Base-by-base conservation (phyloP, 2,797 vertebrate genomes). In the Dryobates pubescens region DNA sequence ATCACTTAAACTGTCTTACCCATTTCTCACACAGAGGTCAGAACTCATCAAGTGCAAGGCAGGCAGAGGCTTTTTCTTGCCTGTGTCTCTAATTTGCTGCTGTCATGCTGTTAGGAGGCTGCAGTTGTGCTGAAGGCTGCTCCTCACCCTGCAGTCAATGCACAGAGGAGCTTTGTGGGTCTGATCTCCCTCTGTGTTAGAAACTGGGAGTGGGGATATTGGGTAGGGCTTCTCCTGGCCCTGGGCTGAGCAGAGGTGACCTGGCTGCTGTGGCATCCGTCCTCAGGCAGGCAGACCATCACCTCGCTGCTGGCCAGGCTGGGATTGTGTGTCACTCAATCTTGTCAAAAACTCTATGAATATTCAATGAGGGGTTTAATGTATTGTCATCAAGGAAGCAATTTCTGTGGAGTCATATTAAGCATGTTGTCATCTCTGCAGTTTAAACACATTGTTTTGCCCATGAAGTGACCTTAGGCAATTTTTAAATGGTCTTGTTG, bases 281-380 rank as follows among this genome's bases (percentile, higher is more conserved):
- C 90, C 86, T 78, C 17, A 14, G 51, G 6, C 80, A 59, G 88
- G 47, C 73, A 91, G 83, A 67, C 86, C 76, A 72, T 90, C 81
- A 53, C 59, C 73, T 79, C 10, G 0, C 59, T 80, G 93, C 94
- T 94, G 26, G 77, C 24, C 17, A 17, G 85, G 72, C 93, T 75
- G 81, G 82, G 90, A 96, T 96, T 96, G 91, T 92, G 51, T 97
- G 96, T 97, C 97, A 96, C 87, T 96, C 95, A 90, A 95, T 94
- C 96, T 96, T 97, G 97, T 97, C 97, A 97, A 90, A 94, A 96
- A 97, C 96, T 95, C 96, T 95, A 97, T 97, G 97, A 97, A 97
- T 97, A 97, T 97, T 96, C 97, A 97, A 97, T 97, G 97, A 97
- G 97, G 88, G 65, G 96, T 97, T 97, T 97, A 97, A 97, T 97